Evolutionary conservation across 2,113 vertebrate genomes (phyloP).

Genomic region (Silurus asotus): DNA sequence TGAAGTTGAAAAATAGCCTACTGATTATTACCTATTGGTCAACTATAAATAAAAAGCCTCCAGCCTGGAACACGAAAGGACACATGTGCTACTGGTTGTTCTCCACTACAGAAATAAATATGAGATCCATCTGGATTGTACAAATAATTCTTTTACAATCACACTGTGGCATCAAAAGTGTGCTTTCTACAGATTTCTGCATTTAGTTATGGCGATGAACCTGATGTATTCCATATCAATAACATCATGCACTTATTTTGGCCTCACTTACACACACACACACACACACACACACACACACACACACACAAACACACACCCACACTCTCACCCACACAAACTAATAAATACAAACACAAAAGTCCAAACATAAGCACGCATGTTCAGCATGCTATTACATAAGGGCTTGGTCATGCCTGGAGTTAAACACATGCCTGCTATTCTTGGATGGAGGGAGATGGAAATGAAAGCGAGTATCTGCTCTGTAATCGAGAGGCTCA

Average conservation of each 20-base stretch:
- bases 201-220: not conserved
- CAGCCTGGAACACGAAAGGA: not conserved
- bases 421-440: conserved; percentile 38
- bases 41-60: not conserved
- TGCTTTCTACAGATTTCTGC: not conserved
- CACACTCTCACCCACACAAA: conserved; percentile 1
- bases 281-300: not conserved
- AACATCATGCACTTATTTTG: not conserved
- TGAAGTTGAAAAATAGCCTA: not conserved
- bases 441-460: conserved; percentile 46
- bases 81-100: not conserved
- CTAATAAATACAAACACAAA: not conserved
- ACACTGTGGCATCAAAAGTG: not conserved
- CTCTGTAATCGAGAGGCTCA: conserved; percentile 65
- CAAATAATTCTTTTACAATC: not conserved
- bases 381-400: conserved; percentile 47
- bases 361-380: not conserved
- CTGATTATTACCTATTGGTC: not conserved
- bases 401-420: conserved; percentile 47
- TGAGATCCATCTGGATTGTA: not conserved
- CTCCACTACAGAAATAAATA: not conserved
- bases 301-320: no score
- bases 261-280: not conserved
- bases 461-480: conserved; percentile 56
- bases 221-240: not conserved